Evolutionary conservation across 37 sponge, comb jelly and placozoan genomes (phyloP).

Genomic region (Diacarnus erythraeanus): DNA sequence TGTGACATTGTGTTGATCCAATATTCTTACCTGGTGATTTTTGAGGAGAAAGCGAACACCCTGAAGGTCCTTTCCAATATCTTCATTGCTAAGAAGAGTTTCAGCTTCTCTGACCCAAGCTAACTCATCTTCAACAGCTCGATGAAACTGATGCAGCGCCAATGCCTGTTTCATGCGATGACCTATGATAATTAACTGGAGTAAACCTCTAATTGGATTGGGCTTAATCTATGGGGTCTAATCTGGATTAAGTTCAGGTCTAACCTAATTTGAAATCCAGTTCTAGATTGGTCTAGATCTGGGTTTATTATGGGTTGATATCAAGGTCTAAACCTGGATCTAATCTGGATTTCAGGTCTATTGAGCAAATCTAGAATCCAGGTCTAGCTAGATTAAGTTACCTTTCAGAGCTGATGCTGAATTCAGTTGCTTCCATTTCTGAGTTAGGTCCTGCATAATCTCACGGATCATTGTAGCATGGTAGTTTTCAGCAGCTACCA

Average conservation of each 20-base stretch:
- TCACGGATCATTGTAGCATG: conserved; percentile 48
- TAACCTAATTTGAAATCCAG: no score
- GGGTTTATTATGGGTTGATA: no score
- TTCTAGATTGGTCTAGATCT: no score
- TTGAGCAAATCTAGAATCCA: no score
- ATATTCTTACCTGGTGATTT: conserved; percentile 77
- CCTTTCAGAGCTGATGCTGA: conserved; percentile 78
- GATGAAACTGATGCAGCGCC: conserved; percentile 63
- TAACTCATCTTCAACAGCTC: conserved; percentile 78
- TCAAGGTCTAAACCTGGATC: no score
- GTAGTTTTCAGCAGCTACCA: conserved; percentile 65
- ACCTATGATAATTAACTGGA: conserved; percentile 39
- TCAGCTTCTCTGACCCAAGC: conserved; percentile 85
- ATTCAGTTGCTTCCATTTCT: conserved; percentile 71
- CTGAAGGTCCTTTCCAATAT: conserved; percentile 85
- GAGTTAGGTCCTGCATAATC: conserved; percentile 43
- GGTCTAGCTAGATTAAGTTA: neutral
- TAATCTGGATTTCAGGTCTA: no score
- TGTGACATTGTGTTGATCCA: neutral
- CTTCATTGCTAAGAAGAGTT: conserved; percentile 73
- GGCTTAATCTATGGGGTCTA: no score
- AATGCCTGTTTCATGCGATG: conserved; percentile 54
- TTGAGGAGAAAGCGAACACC: conserved; percentile 89
- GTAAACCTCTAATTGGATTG: no score
- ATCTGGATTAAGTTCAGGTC: no score